These are phyloP conservation scores for Caenorhabditis virilis DNA, from an alignment of 2,888 invertebrate species.

Conservation along the genomic window DNA sequence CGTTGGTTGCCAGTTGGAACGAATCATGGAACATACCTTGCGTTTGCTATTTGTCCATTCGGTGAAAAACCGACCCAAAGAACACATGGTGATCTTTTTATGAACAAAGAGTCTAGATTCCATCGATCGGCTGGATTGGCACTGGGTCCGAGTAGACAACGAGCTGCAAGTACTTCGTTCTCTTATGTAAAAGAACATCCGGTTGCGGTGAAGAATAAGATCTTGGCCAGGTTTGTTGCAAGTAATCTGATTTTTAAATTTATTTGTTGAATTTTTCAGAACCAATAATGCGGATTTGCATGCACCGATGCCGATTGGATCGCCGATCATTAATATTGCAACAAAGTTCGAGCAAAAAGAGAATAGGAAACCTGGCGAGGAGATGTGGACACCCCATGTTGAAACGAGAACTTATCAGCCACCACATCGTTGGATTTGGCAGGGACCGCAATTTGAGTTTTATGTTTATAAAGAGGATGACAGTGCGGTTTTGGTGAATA, in stretches of 20 bases:
- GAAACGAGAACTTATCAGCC: constrained; percentile 78
- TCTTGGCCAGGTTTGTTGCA: constrained; percentile 9
- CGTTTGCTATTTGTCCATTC: constrained; percentile 94
- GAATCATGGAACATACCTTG: constrained; percentile 89
- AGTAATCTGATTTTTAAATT: background rate
- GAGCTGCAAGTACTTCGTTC: constrained; percentile 12
- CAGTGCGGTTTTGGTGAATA: constrained; percentile 25
- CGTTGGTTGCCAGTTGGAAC: constrained; percentile 97
- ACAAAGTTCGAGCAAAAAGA: background rate
- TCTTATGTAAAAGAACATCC: constrained; percentile 35
- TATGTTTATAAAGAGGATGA: constrained; percentile 69
- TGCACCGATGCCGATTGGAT: constrained; percentile 40
- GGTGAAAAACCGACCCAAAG: constrained; percentile 81
- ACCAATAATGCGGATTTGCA: constrained; percentile 51
- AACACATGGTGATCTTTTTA: constrained; percentile 92
- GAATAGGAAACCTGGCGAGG: constrained; percentile 4
- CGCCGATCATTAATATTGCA: constrained; percentile 37
- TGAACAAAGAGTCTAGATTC: constrained; percentile 80
- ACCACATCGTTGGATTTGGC: constrained; percentile 89
- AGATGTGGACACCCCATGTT: constrained; percentile 40
- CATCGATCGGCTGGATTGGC: constrained; percentile 90
- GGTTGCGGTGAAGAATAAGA: constrained; percentile 5
- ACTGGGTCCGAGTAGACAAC: constrained; percentile 29
- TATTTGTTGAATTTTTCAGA: constrained; percentile 18
- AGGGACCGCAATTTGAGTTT: constrained; percentile 99